Evolutionary conservation across 2,888 invertebrate genomes (phyloP).

Genomic region (Clostera curtula): DNA sequence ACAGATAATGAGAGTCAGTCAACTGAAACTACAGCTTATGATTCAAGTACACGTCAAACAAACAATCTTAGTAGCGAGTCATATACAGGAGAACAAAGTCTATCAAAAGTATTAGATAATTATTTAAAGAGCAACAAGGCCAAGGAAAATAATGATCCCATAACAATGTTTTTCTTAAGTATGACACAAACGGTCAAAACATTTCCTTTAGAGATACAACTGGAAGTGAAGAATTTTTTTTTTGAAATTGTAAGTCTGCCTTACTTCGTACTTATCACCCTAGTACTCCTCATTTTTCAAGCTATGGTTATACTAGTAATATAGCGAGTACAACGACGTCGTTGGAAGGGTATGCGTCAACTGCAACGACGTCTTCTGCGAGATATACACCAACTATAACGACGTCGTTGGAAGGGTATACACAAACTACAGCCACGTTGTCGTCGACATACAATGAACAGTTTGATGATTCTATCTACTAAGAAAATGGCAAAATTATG

Average conservation of each 20-base stretch:
- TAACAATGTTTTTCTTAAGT: constrained; percentile 10
- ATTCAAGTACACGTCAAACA: constrained; percentile 8
- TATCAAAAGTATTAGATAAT: constrained; percentile 11
- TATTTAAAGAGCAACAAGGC: constrained; percentile 10
- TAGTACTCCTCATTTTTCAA: constrained; percentile 11
- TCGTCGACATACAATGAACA: constrained; percentile 7
- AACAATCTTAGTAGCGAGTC: constrained; percentile 8
- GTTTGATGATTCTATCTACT: constrained; percentile 10
- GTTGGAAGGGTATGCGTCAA: constrained; percentile 7
- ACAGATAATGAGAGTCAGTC: constrained; percentile 9
- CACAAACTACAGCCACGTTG: constrained; percentile 6
- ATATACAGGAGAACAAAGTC: constrained; percentile 8
- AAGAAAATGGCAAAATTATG: constrained; percentile 10
- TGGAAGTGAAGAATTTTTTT: constrained; percentile 5
- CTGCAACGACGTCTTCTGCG: constrained; percentile 6
- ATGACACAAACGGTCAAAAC: constrained; percentile 8
- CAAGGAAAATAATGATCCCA: constrained; percentile 10
- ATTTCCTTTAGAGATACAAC: constrained; percentile 8
- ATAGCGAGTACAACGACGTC: constrained; percentile 10
- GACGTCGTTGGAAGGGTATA: constrained; percentile 8
- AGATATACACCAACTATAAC: constrained; percentile 5
- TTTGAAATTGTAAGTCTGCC: constrained; percentile 9
- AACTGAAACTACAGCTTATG: constrained; percentile 10
- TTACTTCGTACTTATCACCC: constrained; percentile 10
- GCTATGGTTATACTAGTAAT: constrained; percentile 8